phyloP scores from a whole-genome alignment of 2,797 vertebrate species.

The Emys orbicularis region DNA sequence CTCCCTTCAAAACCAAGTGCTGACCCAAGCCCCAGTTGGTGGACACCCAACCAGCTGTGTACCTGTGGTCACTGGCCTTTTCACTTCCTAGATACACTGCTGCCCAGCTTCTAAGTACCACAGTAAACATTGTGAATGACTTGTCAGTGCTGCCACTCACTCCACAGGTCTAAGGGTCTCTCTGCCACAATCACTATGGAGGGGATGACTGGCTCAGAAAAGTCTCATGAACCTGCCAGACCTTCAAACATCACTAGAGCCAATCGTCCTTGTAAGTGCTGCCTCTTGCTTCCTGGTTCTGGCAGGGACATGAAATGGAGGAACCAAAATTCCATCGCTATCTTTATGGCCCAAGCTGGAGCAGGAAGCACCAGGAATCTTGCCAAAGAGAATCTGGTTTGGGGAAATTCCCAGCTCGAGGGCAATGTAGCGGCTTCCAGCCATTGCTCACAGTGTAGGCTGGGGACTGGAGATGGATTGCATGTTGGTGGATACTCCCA shows the following conservation, averaged over 20 bases:
- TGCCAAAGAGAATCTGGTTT: not conserved
- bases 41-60: not conserved
- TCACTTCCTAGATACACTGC: not conserved
- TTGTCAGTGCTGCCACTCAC: not conserved
- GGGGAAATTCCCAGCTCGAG: not conserved
- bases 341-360: conserved; percentile 28
- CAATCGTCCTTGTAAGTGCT: not conserved
- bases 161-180: not conserved
- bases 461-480: not conserved
- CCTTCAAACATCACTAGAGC: not conserved
- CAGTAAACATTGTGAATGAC: not conserved
- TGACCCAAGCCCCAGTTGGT: not conserved
- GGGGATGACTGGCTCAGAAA: not conserved
- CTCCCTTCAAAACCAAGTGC: not conserved
- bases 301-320: not conserved
- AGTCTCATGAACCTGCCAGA: not conserved
- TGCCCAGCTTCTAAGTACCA: not conserved
- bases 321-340: not conserved
- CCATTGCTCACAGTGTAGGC: not conserved
- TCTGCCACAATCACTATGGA: too few relatives aligned
- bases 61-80: not conserved
- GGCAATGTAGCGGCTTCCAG: accelerated
- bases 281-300: not conserved
- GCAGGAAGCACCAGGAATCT: not conserved
- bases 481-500: not conserved